These are phyloP conservation scores for Propithecus perrieri DNA, from an alignment of 2,797 vertebrate genomes.

Conservation along the genomic window DNA sequence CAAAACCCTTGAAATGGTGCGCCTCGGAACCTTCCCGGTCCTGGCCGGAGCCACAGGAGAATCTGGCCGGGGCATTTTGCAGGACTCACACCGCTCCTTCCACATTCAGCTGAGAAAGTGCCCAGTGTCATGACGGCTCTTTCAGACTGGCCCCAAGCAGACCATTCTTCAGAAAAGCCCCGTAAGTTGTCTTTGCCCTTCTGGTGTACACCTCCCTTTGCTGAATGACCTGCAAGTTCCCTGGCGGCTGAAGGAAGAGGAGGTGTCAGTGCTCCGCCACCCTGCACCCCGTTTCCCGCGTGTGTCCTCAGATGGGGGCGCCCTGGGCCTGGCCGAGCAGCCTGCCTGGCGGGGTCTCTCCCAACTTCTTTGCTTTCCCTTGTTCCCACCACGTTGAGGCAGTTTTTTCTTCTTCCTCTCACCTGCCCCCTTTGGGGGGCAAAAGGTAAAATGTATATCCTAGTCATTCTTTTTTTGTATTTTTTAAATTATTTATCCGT, in stretches of 20 bases:
- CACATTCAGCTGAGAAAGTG: not conserved
- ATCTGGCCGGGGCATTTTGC: not conserved
- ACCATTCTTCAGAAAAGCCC: not conserved
- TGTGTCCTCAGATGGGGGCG: not conserved
- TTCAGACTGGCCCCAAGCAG: not conserved
- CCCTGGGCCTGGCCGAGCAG: not conserved
- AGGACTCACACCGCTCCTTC: not conserved
- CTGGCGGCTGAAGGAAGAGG: not conserved
- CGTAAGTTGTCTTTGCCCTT: not conserved
- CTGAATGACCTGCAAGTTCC: not conserved
- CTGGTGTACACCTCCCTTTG: no score
- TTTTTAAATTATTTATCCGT: not conserved
- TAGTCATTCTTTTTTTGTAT: not conserved
- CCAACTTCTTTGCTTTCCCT: not conserved
- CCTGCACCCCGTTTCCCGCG: not conserved
- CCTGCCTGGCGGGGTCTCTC: not conserved
- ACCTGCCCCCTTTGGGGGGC: not conserved
- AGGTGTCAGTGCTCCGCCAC: no score
- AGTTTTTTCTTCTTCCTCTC: not conserved
- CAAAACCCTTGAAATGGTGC: not conserved
- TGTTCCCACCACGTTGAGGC: not conserved
- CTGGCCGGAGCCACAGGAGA: not conserved
- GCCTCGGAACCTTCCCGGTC: not conserved
- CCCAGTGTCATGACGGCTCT: not conserved
- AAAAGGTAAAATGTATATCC: not conserved